These are phyloP conservation scores for Ardeotis arabs DNA, from an alignment of 2,113 vertebrate species.

Conservation along the genomic window DNA sequence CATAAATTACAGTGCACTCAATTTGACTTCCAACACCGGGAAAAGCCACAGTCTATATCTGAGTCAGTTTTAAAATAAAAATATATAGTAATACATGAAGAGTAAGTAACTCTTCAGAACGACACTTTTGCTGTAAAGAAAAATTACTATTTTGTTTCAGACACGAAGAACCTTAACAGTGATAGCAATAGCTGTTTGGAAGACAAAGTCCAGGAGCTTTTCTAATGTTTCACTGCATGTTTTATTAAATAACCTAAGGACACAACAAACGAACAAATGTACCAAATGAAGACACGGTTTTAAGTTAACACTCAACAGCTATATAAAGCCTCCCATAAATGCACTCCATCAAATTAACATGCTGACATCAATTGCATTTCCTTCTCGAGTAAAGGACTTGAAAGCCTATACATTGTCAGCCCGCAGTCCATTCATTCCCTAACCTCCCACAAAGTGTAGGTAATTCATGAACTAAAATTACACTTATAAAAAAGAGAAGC, in stretches of 20 bases:
- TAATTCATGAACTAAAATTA: neutral
- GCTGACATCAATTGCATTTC: neutral
- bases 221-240: neutral
- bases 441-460: neutral
- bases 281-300: neutral
- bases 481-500: neutral
- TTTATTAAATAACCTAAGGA: constrained; percentile 52
- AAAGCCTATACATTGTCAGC: neutral
- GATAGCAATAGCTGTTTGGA: neutral
- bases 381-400: neutral
- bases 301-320: constrained; percentile 22
- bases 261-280: constrained; percentile 1
- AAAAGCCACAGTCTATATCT: neutral
- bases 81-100: neutral
- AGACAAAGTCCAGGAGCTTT: constrained; percentile 6
- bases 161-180: neutral
- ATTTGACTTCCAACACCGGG: neutral
- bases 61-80: constrained; percentile 2
- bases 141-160: neutral
- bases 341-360: constrained; percentile 33
- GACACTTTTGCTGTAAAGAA: neutral
- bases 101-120: constrained; percentile 4
- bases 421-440: neutral
- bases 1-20: neutral
- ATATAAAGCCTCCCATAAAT: constrained; percentile 30